Evolutionary conservation across 2,113 vertebrate species (phyloP).

Genomic region (Apeltes quadracus): DNA sequence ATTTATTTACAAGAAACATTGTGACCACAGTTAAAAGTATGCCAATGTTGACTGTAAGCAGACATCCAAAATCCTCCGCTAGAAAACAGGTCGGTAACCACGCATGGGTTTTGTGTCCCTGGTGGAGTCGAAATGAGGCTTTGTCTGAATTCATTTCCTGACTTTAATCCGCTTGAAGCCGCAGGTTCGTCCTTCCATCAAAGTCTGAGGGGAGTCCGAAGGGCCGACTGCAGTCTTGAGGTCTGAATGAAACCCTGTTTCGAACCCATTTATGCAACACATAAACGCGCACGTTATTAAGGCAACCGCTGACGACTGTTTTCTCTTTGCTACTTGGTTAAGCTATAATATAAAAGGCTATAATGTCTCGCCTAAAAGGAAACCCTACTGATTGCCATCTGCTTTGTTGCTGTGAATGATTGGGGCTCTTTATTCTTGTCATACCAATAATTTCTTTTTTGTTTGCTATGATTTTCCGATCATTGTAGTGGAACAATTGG

Average conservation of each 20-base stretch:
- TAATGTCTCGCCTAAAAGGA: constrained; percentile 24
- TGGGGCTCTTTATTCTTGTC: background rate
- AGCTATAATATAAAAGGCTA: constrained; percentile 18
- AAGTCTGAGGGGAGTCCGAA: background rate
- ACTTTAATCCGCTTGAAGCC: background rate
- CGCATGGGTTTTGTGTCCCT: background rate
- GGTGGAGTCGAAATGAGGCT: background rate
- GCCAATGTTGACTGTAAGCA: background rate
- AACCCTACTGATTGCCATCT: constrained; percentile 16
- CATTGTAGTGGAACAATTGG: constrained; percentile 21
- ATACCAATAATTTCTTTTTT: background rate
- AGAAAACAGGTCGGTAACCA: too few relatives aligned
- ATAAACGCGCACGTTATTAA: background rate
- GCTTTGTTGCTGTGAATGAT: constrained; percentile 16
- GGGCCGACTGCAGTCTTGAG: background rate
- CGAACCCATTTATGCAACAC: background rate
- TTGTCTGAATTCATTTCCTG: background rate
- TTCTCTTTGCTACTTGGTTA: background rate
- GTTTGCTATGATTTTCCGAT: background rate
- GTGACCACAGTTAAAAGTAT: background rate
- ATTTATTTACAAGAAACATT: background rate
- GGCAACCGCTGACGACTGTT: background rate
- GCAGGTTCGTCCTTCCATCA: too few relatives aligned
- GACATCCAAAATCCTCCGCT: background rate
- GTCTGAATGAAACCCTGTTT: background rate